phyloP scores from a whole-genome alignment of 2,888 invertebrate genomes.

The Yponomeuta malinellus region DNA sequence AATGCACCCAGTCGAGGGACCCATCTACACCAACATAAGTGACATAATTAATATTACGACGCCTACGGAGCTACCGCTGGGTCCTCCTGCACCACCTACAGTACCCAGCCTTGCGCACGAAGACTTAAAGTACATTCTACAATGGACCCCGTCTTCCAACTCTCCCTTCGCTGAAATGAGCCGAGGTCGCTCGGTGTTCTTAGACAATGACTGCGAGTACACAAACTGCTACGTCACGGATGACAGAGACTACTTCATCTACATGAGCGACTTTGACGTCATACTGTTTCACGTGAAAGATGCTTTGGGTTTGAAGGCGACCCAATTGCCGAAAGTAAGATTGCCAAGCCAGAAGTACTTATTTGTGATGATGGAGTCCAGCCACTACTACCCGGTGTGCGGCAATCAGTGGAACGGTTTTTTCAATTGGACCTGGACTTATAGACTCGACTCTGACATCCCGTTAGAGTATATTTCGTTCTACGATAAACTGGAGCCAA shows the following conservation, averaged over 20 bases:
- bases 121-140: slow-evolving; percentile 39
- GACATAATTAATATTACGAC: background rate
- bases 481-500: background rate
- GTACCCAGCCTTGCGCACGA: slow-evolving; percentile 1
- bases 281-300: slow-evolving; percentile 3
- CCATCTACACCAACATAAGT: background rate
- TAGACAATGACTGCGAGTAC: slow-evolving; percentile 23
- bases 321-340: slow-evolving; percentile 17
- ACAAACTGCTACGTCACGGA: slow-evolving; percentile 28
- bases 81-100: background rate
- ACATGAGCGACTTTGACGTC: slow-evolving; percentile 10
- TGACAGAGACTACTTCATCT: slow-evolving; percentile 19
- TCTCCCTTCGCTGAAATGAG: slow-evolving; percentile 22
- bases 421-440: slow-evolving; percentile 28
- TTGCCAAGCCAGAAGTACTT: slow-evolving; percentile 21
- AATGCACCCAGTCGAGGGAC: background rate
- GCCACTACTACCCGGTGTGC: slow-evolving; percentile 22
- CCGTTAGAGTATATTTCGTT: slow-evolving; percentile 22
- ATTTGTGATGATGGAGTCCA: slow-evolving; percentile 22
- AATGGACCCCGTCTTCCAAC: slow-evolving; percentile 36
- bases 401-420: slow-evolving; percentile 19
- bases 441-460: slow-evolving; percentile 22
- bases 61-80: background rate
- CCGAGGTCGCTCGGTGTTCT: slow-evolving; percentile 22
- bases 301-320: background rate